phyloP scores from a whole-genome alignment of 2,113 vertebrate species.

The Pholis gunnellus region DNA sequence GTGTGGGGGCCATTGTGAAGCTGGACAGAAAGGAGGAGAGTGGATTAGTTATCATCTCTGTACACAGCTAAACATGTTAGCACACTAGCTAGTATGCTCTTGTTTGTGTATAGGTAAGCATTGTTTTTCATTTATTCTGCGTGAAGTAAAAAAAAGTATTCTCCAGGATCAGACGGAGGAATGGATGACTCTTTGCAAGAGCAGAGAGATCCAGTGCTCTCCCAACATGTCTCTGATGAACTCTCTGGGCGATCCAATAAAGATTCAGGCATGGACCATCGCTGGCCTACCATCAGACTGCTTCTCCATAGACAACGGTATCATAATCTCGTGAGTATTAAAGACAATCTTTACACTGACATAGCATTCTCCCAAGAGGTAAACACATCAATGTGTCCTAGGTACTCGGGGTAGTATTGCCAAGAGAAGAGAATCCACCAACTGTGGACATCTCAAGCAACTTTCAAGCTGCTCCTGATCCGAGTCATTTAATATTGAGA shows the following conservation, averaged over 20 bases:
- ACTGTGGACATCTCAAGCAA: not conserved
- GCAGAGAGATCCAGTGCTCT: slow-evolving; percentile 88
- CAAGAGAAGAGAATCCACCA: not conserved
- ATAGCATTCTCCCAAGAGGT: not conserved
- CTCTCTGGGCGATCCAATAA: slow-evolving; percentile 89
- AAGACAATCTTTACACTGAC: not conserved
- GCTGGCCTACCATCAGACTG: slow-evolving; percentile 92
- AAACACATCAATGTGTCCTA: not conserved
- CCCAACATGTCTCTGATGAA: slow-evolving; percentile 86
- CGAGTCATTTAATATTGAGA: not conserved
- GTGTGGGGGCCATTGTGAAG: not conserved
- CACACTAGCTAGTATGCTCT: not conserved
- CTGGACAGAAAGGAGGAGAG: not conserved
- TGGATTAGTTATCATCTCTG: not conserved
- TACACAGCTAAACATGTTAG: slow-evolving; percentile 1
- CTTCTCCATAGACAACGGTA: slow-evolving; percentile 92
- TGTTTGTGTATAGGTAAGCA: not conserved
- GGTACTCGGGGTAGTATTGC: not conserved
- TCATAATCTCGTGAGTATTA: slow-evolving; percentile 90
- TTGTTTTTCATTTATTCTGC: not conserved
- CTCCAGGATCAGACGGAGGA: slow-evolving; percentile 86
- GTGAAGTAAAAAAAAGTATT: slow-evolving; percentile 13
- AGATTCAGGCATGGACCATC: slow-evolving; percentile 90
- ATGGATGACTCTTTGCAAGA: slow-evolving; percentile 86
- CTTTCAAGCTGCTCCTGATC: not conserved